Conservation (phyloP, 2,113 vertebrate species). For the Sebastes fasciatus region DNA sequence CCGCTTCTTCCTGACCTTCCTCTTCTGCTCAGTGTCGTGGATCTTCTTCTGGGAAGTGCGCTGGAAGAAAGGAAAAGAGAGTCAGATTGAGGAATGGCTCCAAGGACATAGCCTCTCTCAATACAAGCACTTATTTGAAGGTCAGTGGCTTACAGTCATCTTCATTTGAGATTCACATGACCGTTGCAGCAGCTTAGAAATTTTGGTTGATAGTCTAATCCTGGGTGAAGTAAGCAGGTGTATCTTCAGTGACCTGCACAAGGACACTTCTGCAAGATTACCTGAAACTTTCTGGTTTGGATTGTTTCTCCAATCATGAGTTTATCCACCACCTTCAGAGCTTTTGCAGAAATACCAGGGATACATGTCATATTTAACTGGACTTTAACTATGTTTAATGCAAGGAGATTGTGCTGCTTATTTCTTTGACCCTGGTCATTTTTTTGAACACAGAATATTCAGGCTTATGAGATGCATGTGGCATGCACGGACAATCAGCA, state of each 20-base stretch:
- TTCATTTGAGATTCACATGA: background rate
- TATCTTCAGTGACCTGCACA: background rate
- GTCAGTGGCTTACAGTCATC: constrained; percentile 75
- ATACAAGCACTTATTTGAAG: constrained; percentile 91
- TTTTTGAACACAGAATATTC: background rate
- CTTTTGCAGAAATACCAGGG: background rate
- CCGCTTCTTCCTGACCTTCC: constrained; percentile 86
- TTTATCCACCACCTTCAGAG: background rate
- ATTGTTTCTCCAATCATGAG: background rate
- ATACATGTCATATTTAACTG: background rate
- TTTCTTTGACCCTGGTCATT: background rate
- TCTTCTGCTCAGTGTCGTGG: constrained; percentile 83
- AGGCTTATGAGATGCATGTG: constrained; percentile 28
- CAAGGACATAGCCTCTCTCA: constrained; percentile 84
- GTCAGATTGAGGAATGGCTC: constrained; percentile 88
- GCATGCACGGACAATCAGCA: constrained; percentile 27
- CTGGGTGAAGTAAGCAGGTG: background rate
- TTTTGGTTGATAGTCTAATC: background rate
- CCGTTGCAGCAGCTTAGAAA: background rate
- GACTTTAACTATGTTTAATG: constrained; percentile 1
- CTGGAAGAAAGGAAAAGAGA: constrained; percentile 85
- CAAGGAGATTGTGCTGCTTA: background rate
- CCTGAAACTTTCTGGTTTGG: background rate
- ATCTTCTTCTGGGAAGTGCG: constrained; percentile 89
- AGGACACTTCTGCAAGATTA: background rate